These are phyloP conservation scores for Leguminivora glycinivorella DNA, from an alignment of 1,140 invertebrate species.

Conservation along the genomic window DNA sequence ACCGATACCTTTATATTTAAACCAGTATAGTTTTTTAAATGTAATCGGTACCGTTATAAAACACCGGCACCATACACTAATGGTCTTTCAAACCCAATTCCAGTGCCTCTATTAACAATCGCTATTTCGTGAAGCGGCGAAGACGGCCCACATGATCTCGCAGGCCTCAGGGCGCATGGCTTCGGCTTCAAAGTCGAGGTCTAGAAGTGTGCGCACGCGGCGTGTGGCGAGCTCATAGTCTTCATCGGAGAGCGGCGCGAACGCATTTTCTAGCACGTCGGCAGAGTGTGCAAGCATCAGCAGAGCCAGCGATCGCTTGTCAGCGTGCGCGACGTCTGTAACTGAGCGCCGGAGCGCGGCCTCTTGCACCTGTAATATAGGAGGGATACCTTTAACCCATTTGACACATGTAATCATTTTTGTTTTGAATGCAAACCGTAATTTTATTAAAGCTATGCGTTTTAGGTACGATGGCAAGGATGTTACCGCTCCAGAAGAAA, in stretches of 20 bases:
- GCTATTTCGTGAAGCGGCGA: constrained; percentile 98
- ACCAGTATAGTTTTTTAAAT: no score
- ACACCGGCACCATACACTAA: no score
- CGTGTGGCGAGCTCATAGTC: constrained; percentile 99
- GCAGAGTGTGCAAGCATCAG: constrained; percentile 98
- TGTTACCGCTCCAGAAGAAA: no score
- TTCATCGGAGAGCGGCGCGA: constrained; percentile 98
- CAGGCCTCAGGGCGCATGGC: constrained; percentile 91
- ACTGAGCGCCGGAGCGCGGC: constrained; percentile 97
- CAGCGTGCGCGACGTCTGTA: constrained; percentile 98
- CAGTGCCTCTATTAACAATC: no score
- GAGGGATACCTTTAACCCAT: no score
- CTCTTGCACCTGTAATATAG: constrained; percentile 92
- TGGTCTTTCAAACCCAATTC: no score
- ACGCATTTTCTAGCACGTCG: constrained; percentile 99
- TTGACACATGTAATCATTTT: no score
- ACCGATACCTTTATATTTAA: no score
- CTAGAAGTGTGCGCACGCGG: constrained; percentile 95
- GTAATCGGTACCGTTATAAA: no score
- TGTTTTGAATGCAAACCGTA: no score
- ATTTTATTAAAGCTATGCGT: no score
- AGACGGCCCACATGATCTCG: constrained; percentile 99
- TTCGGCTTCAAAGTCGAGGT: constrained; percentile 98
- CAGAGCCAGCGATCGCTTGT: constrained; percentile 94
- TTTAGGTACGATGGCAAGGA: no score